Percentiles rank a stretch among this genome's conserved stretches.
phyloP scores from a whole-genome alignment of 2,113 vertebrate genomes.

The Dicerorhinus sumatrensis region DNA sequence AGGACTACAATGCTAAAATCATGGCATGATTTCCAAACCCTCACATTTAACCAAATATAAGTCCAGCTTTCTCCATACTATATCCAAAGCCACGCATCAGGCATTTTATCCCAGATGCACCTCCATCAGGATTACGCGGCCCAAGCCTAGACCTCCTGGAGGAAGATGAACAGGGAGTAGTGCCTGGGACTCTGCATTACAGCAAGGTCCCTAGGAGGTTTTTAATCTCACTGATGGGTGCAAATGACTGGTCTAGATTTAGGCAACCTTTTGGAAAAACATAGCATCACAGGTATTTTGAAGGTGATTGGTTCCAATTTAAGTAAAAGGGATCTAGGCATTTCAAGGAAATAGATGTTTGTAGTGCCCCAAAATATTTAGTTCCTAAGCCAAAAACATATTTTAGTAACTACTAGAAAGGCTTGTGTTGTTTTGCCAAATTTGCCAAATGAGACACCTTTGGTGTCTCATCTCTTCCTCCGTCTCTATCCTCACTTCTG shows the following conservation, averaged over 20 bases:
- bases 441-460: too few species aligned
- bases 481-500: neutral
- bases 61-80: neutral
- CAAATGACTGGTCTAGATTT: neutral
- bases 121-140: neutral
- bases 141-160: neutral
- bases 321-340: neutral
- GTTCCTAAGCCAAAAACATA: neutral
- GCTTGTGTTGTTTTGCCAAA: neutral
- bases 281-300: neutral
- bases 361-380: neutral
- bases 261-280: neutral
- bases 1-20: neutral
- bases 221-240: neutral
- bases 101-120: neutral
- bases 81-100: neutral
- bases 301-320: neutral
- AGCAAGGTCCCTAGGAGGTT: neutral
- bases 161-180: neutral
- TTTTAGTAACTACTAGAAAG: neutral
- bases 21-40: neutral
- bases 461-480: neutral
- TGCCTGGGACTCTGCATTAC: neutral
- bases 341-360: neutral
- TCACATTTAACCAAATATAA: neutral